Percentiles rank a stretch among this genome's conserved stretches.
phyloP scores from a whole-genome alignment of 1,140 invertebrate genomes.

The Tetragnatha versicolor region DNA sequence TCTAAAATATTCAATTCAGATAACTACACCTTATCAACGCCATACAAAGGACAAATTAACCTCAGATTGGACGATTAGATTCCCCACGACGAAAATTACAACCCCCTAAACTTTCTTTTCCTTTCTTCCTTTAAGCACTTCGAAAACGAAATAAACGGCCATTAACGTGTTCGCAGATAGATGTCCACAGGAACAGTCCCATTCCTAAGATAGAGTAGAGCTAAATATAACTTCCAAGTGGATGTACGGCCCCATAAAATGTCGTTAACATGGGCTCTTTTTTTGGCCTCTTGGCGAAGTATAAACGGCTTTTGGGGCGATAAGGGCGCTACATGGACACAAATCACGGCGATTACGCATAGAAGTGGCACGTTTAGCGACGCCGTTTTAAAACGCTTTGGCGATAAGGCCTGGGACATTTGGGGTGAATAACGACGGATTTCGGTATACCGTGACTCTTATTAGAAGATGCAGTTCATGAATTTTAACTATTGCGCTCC shows the following conservation, averaged over 20 bases:
- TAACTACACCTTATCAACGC: too few species aligned
- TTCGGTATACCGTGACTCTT: background rate
- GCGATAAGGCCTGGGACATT: conserved; percentile 3
- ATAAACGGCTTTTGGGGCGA: conserved; percentile 14
- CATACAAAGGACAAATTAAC: too few species aligned
- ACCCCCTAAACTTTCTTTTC: too few species aligned
- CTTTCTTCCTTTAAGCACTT: too few species aligned
- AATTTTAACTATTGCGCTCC: too few species aligned
- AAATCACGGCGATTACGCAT: background rate
- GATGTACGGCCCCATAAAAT: background rate
- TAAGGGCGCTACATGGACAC: conserved; percentile 10
- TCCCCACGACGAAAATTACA: too few species aligned
- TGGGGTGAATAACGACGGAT: background rate
- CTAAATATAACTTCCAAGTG: conserved; percentile 1
- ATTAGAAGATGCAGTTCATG: conserved; percentile 4
- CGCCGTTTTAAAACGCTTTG: conserved; percentile 6
- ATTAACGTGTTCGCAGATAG: background rate
- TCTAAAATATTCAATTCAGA: too few species aligned
- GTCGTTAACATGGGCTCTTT: background rate
- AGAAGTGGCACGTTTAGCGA: background rate
- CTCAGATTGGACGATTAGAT: too few species aligned
- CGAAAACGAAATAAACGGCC: too few species aligned
- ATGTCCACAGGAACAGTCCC: background rate
- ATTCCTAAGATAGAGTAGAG: too few species aligned
- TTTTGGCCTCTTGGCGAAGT: background rate